Conservation (phyloP, 2,888 invertebrate genomes). For the Notocelia uddmanniana region DNA sequence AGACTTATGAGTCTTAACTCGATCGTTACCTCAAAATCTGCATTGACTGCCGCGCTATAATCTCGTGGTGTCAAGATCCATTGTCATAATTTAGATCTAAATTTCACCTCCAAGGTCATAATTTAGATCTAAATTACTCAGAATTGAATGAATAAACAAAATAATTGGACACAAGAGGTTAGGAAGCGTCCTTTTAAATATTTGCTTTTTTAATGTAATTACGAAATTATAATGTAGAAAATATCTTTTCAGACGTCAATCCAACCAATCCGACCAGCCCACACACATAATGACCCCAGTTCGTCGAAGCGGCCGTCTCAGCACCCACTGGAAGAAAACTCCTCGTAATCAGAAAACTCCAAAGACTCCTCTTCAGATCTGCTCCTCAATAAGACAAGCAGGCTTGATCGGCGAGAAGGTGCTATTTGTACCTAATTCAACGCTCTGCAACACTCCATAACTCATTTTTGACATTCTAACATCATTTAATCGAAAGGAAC, state of each 20-base stretch:
- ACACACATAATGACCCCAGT: slow-evolving; percentile 81
- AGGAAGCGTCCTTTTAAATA: too few relatives aligned
- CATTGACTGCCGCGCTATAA: too few relatives aligned
- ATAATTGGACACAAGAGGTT: too few relatives aligned
- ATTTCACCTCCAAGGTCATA: too few relatives aligned
- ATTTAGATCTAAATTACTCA: too few relatives aligned
- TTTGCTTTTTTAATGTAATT: too few relatives aligned
- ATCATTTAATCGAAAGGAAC: background rate
- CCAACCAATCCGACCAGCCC: slow-evolving; percentile 52
- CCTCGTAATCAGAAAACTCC: background rate
- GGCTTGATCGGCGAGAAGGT: slow-evolving; percentile 53
- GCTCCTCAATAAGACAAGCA: slow-evolving; percentile 31
- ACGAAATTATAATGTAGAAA: too few relatives aligned
- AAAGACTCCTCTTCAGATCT: slow-evolving; percentile 27
- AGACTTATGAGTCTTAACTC: too few relatives aligned
- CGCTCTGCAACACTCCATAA: slow-evolving; percentile 34
- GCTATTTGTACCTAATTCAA: slow-evolving; percentile 55
- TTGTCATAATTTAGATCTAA: too few relatives aligned
- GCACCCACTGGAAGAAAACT: slow-evolving; percentile 47
- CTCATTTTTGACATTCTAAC: background rate
- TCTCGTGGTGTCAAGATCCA: too few relatives aligned
- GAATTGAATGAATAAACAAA: too few relatives aligned
- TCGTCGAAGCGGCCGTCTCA: slow-evolving; percentile 74
- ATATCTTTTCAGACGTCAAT: slow-evolving; percentile 55
- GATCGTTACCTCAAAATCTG: too few relatives aligned